These are phyloP conservation scores for Diachrysia chrysitis DNA, from an alignment of 2,888 invertebrate genomes.

Conservation along the genomic window DNA sequence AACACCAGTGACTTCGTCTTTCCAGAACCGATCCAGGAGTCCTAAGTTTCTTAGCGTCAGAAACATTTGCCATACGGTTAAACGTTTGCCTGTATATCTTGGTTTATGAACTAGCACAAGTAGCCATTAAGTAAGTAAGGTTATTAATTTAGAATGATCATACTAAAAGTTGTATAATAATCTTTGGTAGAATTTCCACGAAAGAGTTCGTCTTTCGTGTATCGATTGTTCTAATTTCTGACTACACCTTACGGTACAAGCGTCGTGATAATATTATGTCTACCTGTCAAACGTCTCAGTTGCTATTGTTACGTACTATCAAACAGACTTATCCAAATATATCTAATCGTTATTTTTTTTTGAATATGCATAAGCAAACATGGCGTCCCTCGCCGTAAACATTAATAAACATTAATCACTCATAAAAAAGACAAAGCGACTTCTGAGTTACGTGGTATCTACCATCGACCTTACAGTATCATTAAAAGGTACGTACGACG, in stretches of 20 bases:
- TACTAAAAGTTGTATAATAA: too few relatives aligned
- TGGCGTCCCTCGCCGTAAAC: conserved; percentile 67
- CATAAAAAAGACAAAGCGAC: conserved; percentile 88
- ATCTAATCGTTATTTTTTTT: conserved; percentile 66
- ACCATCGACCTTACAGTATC: conserved; percentile 77
- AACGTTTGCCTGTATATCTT: background rate
- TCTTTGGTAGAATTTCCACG: too few relatives aligned
- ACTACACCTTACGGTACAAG: background rate
- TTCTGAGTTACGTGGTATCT: conserved; percentile 77
- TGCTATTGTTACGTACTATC: conserved; percentile 62
- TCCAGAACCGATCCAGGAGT: background rate
- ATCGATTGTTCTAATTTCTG: too few relatives aligned
- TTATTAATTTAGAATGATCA: too few relatives aligned
- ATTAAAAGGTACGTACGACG: conserved; percentile 75
- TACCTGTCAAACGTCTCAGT: conserved; percentile 25
- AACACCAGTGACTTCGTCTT: background rate
- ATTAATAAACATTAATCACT: conserved; percentile 83
- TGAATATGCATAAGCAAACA: conserved; percentile 80
- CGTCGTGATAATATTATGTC: background rate
- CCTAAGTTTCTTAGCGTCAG: background rate
- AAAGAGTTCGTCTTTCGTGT: too few relatives aligned
- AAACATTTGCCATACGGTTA: background rate
- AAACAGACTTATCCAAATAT: conserved; percentile 59
- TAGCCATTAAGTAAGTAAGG: too few relatives aligned
- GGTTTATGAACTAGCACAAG: background rate